Base-by-base conservation (phyloP, 2,797 vertebrate genomes). In the Amniataba percoides region DNA sequence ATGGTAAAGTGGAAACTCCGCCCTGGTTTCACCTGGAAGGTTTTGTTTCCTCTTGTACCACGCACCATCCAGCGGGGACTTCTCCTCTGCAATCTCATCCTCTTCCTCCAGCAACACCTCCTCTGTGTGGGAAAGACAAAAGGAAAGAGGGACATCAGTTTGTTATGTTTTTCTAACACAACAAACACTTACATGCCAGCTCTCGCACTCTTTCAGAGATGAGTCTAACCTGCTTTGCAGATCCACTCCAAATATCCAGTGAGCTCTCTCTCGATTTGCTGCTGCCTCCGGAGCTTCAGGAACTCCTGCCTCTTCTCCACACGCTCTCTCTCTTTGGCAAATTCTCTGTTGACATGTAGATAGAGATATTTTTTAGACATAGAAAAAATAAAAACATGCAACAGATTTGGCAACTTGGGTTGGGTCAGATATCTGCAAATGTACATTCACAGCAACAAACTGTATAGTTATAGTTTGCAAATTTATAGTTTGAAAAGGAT, bases 231-330 rank as follows among this genome's bases (percentile, higher is more conserved):
- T 81, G 98, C 98, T 93, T 98, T 99, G 93, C 97, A 99, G 89
- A 99, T 99, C 98, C 97, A 99, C 87, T 98, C 98, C 87, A 99
- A 91, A 90, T 99, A 99, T 0, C 98, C 98, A 0, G 97, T 99
- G 31, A 99, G 96, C 71, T 99, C 98, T 21, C 97, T 90, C 87
- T 99, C 98, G 1, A 99, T 99, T 83, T 99, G 98, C 94, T 99
- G 98, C 92, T 99, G 98, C 70, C 98, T 83, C 7, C 98, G 96
- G 27, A 99, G 96, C 90, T 99, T 99, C 87, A 99, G 90, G 90
- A 99, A 99, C 64, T 97, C 98, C 21, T 97, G 95, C 16, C 98
- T 96, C 79, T 99, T 99, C 87, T 99, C 98, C 31, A 99, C 98
- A 45, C 98, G 89, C 88, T 99, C 98, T 2, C 98, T 92, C 77